Conservation (phyloP, 1,140 invertebrate genomes). For the Hylaeus volcanicus region DNA sequence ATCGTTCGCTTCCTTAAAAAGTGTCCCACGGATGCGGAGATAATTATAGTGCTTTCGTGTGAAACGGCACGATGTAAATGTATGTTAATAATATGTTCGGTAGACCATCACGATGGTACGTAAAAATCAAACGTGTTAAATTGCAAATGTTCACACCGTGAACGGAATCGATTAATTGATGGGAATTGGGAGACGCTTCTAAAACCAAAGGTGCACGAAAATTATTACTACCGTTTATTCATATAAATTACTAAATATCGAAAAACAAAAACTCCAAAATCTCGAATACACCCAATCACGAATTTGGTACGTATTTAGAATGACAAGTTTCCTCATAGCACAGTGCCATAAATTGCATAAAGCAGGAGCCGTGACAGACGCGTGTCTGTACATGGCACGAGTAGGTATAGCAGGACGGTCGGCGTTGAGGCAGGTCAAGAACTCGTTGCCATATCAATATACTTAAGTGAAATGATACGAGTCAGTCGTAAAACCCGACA, state of each 20-base stretch:
- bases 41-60: not conserved
- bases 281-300: too few relatives aligned
- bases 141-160: not conserved
- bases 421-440: conserved; percentile 74
- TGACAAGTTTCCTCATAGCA: not conserved
- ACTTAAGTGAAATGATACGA: conserved; percentile 82
- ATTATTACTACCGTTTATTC: too few relatives aligned
- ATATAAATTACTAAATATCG: too few relatives aligned
- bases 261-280: too few relatives aligned
- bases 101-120: not conserved
- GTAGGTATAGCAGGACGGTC: conserved; percentile 46
- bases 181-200: not conserved
- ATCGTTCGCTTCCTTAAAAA: conserved; percentile 23
- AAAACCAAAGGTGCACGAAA: too few relatives aligned
- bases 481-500: conserved; percentile 80
- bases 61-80: not conserved
- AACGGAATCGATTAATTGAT: not conserved
- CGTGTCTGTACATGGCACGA: conserved; percentile 34
- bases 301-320: too few relatives aligned
- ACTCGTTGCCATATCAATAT: conserved; percentile 82
- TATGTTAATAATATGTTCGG: not conserved
- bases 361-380: conserved; percentile 28
- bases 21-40: conserved; percentile 10
- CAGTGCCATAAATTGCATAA: conserved; percentile 25
- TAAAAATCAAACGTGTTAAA: not conserved